These are phyloP conservation scores for Drosophila oshimai DNA, from an alignment of 1,140 invertebrate genomes.

Conservation along the genomic window DNA sequence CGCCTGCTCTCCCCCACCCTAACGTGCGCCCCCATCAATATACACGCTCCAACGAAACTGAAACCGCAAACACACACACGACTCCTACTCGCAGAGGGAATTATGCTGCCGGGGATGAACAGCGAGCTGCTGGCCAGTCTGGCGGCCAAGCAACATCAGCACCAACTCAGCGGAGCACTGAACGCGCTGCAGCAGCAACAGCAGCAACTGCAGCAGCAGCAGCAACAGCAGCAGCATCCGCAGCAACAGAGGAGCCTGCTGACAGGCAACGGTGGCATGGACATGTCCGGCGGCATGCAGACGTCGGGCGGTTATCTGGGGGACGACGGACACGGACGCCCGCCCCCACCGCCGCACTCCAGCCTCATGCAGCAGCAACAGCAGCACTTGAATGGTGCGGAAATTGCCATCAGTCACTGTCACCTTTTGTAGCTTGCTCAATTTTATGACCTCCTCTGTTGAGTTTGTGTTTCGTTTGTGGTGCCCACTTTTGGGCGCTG, in stretches of 20 bases:
- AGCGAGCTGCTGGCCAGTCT: constrained; percentile 53
- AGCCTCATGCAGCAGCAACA: constrained; percentile 91
- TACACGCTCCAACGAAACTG: background rate
- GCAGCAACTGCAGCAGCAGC: constrained; percentile 42
- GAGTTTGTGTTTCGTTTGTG: constrained; percentile 22
- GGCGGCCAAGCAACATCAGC: constrained; percentile 75
- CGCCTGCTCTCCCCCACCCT: background rate
- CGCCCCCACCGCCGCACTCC: constrained; percentile 87
- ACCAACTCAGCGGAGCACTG: constrained; percentile 67
- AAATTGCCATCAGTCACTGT: constrained; percentile 39
- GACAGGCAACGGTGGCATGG: constrained; percentile 72
- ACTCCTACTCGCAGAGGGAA: constrained; percentile 59
- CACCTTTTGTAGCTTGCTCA: constrained; percentile 12
- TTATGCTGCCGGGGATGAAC: constrained; percentile 70
- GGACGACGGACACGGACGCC: constrained; percentile 86
- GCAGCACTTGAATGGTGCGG: constrained; percentile 84
- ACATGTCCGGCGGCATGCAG: constrained; percentile 68
- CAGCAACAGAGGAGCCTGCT: constrained; percentile 38
- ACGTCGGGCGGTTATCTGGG: constrained; percentile 77
- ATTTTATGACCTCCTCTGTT: constrained; percentile 19
- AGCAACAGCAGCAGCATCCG: constrained; percentile 33
- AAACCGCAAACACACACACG: constrained; percentile 4
- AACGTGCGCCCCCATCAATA: constrained; percentile 17
- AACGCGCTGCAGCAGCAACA: constrained; percentile 55
- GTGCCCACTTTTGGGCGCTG: constrained; percentile 15